Evolutionary conservation across 2,888 invertebrate species (phyloP).

Genomic region (Andrena praecox): DNA sequence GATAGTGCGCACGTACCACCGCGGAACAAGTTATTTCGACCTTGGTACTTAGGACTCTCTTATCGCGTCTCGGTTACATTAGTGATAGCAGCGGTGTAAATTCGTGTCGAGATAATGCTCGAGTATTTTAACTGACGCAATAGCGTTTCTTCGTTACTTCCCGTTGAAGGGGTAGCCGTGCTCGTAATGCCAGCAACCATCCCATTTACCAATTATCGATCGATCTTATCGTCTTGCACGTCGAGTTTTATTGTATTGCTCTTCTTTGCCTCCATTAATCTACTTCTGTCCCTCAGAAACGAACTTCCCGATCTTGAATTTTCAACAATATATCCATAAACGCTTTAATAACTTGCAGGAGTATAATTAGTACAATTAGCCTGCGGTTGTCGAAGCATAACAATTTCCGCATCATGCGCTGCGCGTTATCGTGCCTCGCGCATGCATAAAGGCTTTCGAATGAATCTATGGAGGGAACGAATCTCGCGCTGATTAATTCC

Average conservation of each 20-base stretch:
- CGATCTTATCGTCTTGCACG: too few species aligned
- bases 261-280: neutral
- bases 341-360: too few species aligned
- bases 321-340: too few species aligned
- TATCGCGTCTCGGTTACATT: constrained; percentile 46
- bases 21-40: constrained; percentile 50
- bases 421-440: neutral
- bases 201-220: neutral
- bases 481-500: constrained; percentile 34
- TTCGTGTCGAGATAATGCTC: constrained; percentile 37
- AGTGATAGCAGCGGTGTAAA: constrained; percentile 23
- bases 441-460: neutral
- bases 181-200: neutral
- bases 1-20: constrained; percentile 45
- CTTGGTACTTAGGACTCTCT: constrained; percentile 41
- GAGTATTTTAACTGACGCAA: neutral
- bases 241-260: too few species aligned
- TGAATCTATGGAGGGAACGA: constrained; percentile 5
- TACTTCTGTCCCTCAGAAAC: too few species aligned
- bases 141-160: neutral
- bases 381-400: neutral
- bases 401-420: neutral
- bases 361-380: neutral
- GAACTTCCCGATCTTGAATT: too few species aligned
- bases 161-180: neutral